Evolutionary conservation across 2,888 invertebrate genomes (phyloP), one percentile per base, ranked within the genome.

Genomic region (Aphodius granarius): DNA sequence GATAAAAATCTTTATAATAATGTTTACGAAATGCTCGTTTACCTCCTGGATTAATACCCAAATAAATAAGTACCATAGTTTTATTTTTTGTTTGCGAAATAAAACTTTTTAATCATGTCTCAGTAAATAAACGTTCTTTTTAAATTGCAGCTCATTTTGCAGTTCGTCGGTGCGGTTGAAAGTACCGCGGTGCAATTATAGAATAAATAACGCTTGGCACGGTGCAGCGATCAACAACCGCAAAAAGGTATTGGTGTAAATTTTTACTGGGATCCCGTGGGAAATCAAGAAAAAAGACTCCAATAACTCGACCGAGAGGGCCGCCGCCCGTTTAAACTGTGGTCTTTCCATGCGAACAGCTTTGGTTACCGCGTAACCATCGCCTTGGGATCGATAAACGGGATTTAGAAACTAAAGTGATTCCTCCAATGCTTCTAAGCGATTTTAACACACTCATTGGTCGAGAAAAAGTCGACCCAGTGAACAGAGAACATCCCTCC

Each of bases 331-430:
- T 81, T 81, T 82, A 83, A 83, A 83, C 82, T 82, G 81, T 82
- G 81, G 79, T 81, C 81, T 82, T 80, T 81, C 81, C 82, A 79
- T 81, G 80, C 80, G 75, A 78, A 80, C 79, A 82, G 78, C 79
- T 79, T 80, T 78, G 80, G 81, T 82, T 81, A 83, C 82, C 81
- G 78, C 80, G 80, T 81, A 82, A 83, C 81, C 83, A 79, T 81
- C 80, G 80, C 80, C 83, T 73, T 73, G 83, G 83, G 83, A 83
- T 83, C 83, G 81, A 83, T 83, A 82, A 82, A 81, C 80, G 78
- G 80, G 81, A 82, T 83, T 83, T 83, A 82, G 82, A 81, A 81
- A 82, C 80, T 80, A 83, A 83, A 82, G 82, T 82, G 83, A 83
- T 82, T 82, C 79, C 76, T 76, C 78, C 79, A 79, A 72, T 73